Evolutionary conservation across 2,113 vertebrate genomes (phyloP).

Genomic region (Spilogale gracilis): DNA sequence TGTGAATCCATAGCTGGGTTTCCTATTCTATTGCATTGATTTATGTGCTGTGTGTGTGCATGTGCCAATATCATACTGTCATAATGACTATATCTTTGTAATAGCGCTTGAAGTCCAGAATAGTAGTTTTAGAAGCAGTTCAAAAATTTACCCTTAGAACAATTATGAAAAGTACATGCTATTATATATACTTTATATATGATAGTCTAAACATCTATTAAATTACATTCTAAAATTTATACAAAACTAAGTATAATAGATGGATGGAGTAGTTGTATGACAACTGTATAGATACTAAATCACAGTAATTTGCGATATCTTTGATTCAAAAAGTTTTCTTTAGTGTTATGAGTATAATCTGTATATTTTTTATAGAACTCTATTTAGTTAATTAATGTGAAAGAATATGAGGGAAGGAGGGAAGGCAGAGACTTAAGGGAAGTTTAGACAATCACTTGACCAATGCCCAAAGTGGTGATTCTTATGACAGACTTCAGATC

Average conservation of each 20-base stretch:
- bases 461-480: not conserved
- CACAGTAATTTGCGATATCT: not conserved
- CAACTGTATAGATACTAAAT: not conserved
- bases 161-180: not conserved
- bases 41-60: not conserved
- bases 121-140: not conserved
- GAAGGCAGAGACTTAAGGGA: not conserved
- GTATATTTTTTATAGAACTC: not conserved
- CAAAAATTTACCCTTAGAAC: not conserved
- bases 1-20: not conserved
- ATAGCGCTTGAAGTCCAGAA: not conserved
- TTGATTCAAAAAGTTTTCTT: not conserved
- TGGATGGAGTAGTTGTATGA: not conserved
- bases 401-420: not conserved
- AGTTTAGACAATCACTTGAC: not conserved
- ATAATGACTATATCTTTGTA: not conserved
- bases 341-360: not conserved
- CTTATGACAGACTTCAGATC: not conserved
- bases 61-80: not conserved
- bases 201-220: not conserved
- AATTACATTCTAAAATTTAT: not conserved
- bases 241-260: not conserved
- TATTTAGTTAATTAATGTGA: constrained; percentile 1
- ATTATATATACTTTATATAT: not conserved
- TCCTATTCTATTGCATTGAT: not conserved